Base-by-base conservation (phyloP, 2,888 invertebrate genomes). In the Watsonalla cultraria region DNA sequence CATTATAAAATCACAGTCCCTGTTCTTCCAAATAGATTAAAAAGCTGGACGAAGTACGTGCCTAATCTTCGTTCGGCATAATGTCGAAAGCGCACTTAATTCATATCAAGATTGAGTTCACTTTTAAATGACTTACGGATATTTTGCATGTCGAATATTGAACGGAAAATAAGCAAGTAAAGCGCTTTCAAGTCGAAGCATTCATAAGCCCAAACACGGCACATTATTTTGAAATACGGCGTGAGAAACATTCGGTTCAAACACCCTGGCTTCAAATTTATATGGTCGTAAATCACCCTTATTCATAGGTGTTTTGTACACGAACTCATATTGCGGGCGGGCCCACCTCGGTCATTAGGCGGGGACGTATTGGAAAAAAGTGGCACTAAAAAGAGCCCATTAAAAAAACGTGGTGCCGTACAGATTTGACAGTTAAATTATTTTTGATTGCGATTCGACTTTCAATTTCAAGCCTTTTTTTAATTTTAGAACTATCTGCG, bases 181-280 rank as follows among this genome's bases (percentile, higher is more conserved):
- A 13, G 42, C 42, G 42, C 42, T 11, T 42, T 42, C 42, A 46
- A 37, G 49, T 45, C 54, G 55, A 51, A 56, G 52, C 55, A 55
- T 58, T 54, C 56, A 54, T 63, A 60, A 66, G 72, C 71, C 74
- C 70, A 76, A 73, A 74, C 74, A 72, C 59, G 65, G 62, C 71
- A 73, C 77, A 78, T 80, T 78, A 79, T 72, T 70, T 69, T 80
- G 78, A 80, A 74, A 79, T 78, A 80, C 66, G 70, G 68, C 73
- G 67, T 59, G 72, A 71, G 75, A 66, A 74, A 66, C 78, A 74
- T 76, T 78, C 76, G 70, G 74, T 67, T 65, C 64, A 69, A 73
- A 72, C 65, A 64, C 69, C 64, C 68, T 65, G 66, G 65, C 68
- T 68, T 66, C 66, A 70, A 76, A 80, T 80, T 79, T 79, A 80